Evolutionary conservation across 2,888 invertebrate genomes (phyloP).

Genomic region (Pollenia angustigena): DNA sequence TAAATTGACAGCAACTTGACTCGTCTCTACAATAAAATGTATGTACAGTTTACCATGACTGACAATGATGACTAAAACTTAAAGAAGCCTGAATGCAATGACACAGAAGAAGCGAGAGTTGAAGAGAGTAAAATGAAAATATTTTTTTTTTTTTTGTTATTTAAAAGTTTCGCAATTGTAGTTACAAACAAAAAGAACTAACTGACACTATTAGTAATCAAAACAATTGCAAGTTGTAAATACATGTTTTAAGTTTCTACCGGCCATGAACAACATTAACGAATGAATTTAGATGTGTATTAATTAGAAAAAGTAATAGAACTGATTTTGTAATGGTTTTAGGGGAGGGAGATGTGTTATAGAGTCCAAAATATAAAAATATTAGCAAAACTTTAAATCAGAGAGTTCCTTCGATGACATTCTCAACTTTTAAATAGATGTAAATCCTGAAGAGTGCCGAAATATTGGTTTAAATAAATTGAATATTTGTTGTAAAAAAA

Average conservation of each 20-base stretch:
- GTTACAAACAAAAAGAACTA: constrained; percentile 49
- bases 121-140: constrained; percentile 38
- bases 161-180: constrained; percentile 41
- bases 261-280: neutral
- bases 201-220: constrained; percentile 68
- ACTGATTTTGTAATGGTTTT: no score
- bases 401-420: no score
- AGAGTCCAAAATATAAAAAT: no score
- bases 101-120: constrained; percentile 7
- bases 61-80: constrained; percentile 69
- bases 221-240: constrained; percentile 59
- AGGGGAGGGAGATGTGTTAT: no score
- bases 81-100: constrained; percentile 24
- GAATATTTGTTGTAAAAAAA: no score
- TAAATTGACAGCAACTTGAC: constrained; percentile 83
- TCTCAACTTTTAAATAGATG: no score
- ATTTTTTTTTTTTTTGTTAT: constrained; percentile 1
- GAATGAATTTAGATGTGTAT: neutral
- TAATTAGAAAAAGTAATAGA: no score
- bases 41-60: constrained; percentile 68
- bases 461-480: no score
- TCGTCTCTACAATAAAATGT: constrained; percentile 75
- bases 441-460: no score
- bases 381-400: no score
- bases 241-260: constrained; percentile 15